Conservation (phyloP, 2,797 vertebrate genomes). For the Pangasius mekongensis region DNA sequence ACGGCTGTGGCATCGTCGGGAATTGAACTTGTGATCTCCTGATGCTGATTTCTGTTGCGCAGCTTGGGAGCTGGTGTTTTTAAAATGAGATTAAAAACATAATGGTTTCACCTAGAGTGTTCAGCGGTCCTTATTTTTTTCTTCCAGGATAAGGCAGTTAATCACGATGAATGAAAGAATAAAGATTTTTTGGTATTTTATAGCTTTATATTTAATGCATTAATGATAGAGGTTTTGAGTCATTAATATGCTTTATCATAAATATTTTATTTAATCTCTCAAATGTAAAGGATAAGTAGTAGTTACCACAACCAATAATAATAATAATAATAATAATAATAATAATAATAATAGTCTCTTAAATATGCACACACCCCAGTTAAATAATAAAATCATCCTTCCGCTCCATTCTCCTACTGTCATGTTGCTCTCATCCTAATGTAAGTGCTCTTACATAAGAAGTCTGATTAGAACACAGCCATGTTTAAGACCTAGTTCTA, state of each 20-base stretch:
- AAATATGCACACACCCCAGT: not conserved
- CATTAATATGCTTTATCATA: not conserved
- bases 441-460: not conserved
- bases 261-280: not conserved
- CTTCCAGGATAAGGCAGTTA: not conserved
- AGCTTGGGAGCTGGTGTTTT: not conserved
- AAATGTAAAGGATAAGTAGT: not conserved
- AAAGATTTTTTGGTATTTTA: not conserved
- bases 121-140: not conserved
- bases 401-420: not conserved
- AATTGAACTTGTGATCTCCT: not conserved
- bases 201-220: not conserved
- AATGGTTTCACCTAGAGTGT: not conserved
- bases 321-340: not conserved
- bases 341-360: not conserved
- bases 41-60: not conserved
- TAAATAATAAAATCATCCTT: not conserved
- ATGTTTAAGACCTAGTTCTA: not conserved
- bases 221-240: not conserved
- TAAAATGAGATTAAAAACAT: not conserved
- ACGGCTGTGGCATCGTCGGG: not conserved
- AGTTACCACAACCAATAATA: not conserved
- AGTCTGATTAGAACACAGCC: constrained; percentile 1
- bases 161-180: not conserved
- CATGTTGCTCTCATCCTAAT: not conserved